phyloP scores from a whole-genome alignment of 1,140 invertebrate genomes.

The Apocrypta bakeri region DNA sequence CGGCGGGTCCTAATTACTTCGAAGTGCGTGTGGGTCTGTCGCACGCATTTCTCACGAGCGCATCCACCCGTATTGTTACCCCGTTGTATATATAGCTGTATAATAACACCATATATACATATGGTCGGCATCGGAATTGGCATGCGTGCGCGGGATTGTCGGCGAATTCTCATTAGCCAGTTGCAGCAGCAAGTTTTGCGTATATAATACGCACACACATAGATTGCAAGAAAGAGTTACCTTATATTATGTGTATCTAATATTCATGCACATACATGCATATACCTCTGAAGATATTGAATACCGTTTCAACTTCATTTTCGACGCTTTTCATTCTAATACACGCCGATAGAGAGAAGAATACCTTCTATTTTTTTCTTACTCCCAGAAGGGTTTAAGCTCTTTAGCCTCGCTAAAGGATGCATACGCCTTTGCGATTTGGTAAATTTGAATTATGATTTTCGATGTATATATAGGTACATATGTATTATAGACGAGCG shows the following conservation, averaged over 20 bases:
- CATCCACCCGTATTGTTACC: conserved; percentile 1
- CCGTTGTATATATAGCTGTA: not conserved
- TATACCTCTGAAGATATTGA: not conserved
- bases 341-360: too few relatives aligned
- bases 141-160: not conserved
- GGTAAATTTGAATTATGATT: not conserved
- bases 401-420: too few relatives aligned
- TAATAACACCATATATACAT: not conserved
- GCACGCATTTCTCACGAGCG: conserved; percentile 18
- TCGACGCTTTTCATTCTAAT: too few relatives aligned
- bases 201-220: not conserved
- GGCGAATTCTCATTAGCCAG: conserved; percentile 12
- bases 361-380: too few relatives aligned
- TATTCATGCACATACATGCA: too few relatives aligned
- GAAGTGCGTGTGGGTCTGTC: not conserved
- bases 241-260: too few relatives aligned
- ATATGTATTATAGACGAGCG: too few relatives aligned
- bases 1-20: conserved; percentile 6
- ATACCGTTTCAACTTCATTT: too few relatives aligned
- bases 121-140: not conserved
- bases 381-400: too few relatives aligned
- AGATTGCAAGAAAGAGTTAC: not conserved
- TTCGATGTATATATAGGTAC: too few relatives aligned
- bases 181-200: not conserved
- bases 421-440: not conserved